These are phyloP conservation scores for Gadus macrocephalus DNA, from an alignment of 2,113 vertebrate genomes.

Conservation along the genomic window DNA sequence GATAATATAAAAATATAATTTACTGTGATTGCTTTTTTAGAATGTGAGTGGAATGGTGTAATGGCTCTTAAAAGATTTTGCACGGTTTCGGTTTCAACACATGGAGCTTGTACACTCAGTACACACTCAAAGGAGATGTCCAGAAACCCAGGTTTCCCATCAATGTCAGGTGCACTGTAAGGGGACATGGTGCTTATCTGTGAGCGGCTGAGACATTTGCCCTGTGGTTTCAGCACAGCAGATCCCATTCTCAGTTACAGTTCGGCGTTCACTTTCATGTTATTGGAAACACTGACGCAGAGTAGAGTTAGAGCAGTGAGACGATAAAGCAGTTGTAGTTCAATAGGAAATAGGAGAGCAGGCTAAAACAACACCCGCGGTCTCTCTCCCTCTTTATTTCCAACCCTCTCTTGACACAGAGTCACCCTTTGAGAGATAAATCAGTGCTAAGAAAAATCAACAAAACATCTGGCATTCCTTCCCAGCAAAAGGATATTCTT, in stretches of 20 bases:
- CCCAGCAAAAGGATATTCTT: slow-evolving; percentile 46
- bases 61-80: slow-evolving; percentile 4
- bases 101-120: slow-evolving; percentile 19
- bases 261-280: slow-evolving; percentile 31
- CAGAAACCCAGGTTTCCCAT: slow-evolving; percentile 30
- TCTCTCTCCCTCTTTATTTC: slow-evolving; percentile 7
- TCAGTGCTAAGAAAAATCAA: slow-evolving; percentile 30
- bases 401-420: slow-evolving; percentile 20
- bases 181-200: slow-evolving; percentile 16
- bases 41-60: slow-evolving; percentile 1
- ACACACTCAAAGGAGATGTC: slow-evolving; percentile 19
- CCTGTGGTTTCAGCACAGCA: slow-evolving; percentile 16
- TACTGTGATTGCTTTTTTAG: background rate
- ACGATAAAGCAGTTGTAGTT: slow-evolving; percentile 44
- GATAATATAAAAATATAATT: background rate
- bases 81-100: slow-evolving; percentile 23
- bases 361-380: slow-evolving; percentile 40
- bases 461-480: slow-evolving; percentile 50
- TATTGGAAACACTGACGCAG: slow-evolving; percentile 55
- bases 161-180: slow-evolving; percentile 19
- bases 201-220: slow-evolving; percentile 23
- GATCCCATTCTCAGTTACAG: slow-evolving; percentile 34
- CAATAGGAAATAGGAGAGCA: slow-evolving; percentile 48
- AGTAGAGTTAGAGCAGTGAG: slow-evolving; percentile 17
- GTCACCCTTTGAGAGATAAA: slow-evolving; percentile 7